Evolutionary conservation across 2,797 vertebrate species (phyloP).

Genomic region (Hylomyscus alleni): DNA sequence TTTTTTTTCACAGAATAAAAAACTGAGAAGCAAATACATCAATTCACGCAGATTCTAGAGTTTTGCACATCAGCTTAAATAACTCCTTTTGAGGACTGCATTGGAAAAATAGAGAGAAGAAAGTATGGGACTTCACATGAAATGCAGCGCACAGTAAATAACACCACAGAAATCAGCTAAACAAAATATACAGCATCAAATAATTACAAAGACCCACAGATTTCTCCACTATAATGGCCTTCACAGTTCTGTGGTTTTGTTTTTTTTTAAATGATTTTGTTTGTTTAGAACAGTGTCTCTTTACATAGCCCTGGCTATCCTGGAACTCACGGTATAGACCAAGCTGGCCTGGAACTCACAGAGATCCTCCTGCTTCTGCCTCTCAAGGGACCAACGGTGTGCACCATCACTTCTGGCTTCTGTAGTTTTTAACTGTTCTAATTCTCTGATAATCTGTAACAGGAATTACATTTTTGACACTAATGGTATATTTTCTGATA

Average conservation of each 20-base stretch:
- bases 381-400: background rate
- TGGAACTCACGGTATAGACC: background rate
- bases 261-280: background rate
- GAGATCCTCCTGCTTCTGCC: background rate
- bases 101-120: background rate
- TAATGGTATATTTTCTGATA: constrained; percentile 30
- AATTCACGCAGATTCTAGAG: background rate
- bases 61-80: constrained; percentile 1
- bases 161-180: background rate
- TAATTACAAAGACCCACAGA: background rate
- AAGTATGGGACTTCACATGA: background rate
- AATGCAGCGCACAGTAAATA: constrained; percentile 11
- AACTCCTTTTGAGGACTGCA: background rate
- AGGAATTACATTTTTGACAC: constrained; percentile 12
- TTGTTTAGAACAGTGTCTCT: background rate
- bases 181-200: background rate
- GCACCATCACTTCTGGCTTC: background rate
- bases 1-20: constrained; percentile 28
- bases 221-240: constrained; percentile 8
- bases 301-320: background rate
- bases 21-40: background rate
- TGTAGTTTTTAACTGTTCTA: background rate
- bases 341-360: background rate
- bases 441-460: constrained; percentile 1
- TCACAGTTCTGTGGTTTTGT: background rate